A percentile compares a stretch with the other conserved stretches of the same genome.
These are phyloP conservation scores for Litoditis marina DNA, from an alignment of 2,888 invertebrate species.

Conservation along the genomic window DNA sequence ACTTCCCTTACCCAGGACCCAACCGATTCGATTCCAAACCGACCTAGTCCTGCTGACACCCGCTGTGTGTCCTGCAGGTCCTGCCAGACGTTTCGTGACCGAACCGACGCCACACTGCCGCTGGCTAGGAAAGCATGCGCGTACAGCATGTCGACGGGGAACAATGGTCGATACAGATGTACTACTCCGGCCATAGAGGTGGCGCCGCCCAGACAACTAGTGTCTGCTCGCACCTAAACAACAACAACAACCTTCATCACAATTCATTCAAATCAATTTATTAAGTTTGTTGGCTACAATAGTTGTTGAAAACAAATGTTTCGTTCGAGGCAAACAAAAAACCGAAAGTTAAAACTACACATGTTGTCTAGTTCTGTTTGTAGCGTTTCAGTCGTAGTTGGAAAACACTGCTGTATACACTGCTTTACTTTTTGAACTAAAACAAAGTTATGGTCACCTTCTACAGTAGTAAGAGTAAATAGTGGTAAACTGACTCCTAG, in stretches of 20 bases:
- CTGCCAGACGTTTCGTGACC: constrained; percentile 38
- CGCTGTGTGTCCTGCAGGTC: constrained; percentile 64
- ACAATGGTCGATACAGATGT: constrained; percentile 82
- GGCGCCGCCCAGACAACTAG: constrained; percentile 67
- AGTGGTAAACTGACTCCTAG: constrained; percentile 42
- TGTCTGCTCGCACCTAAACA: constrained; percentile 72
- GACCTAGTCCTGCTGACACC: constrained; percentile 72
- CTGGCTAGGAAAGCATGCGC: constrained; percentile 82
- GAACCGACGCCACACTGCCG: constrained; percentile 54
- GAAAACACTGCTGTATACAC: no score
- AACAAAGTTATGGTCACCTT: no score
- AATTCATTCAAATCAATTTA: no score
- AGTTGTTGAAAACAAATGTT: no score
- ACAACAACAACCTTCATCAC: no score
- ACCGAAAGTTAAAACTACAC: constrained; percentile 47
- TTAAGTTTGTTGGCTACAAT: neutral
- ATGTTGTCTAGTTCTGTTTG: no score
- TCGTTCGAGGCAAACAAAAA: constrained; percentile 62
- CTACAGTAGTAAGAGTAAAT: neutral
- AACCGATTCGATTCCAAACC: no score
- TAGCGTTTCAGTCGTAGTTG: no score
- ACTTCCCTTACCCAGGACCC: no score
- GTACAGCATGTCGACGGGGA: constrained; percentile 71
- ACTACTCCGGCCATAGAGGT: constrained; percentile 82
- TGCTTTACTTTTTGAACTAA: no score